phyloP scores from a whole-genome alignment of 2,888 invertebrate species.

The Trimorus sp. region DNA sequence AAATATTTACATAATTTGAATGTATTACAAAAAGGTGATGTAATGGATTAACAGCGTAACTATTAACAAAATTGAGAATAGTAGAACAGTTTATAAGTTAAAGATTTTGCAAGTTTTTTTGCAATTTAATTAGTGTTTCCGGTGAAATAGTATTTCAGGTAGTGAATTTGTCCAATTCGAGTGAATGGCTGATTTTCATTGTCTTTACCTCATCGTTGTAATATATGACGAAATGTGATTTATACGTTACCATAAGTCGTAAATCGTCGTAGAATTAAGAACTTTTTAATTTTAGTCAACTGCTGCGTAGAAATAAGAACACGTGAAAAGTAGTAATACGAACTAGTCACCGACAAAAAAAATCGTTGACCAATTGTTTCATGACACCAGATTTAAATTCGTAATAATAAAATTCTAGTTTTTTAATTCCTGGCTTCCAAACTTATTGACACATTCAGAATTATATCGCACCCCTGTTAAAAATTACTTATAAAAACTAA shows the following conservation, averaged over 20 bases:
- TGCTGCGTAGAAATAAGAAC: slow-evolving; percentile 47
- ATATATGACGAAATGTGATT: slow-evolving; percentile 59
- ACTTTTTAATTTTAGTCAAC: slow-evolving; percentile 42
- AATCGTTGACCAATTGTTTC: slow-evolving; percentile 20
- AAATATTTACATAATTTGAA: too few species aligned
- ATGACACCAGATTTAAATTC: background rate
- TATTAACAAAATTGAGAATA: too few species aligned
- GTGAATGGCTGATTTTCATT: slow-evolving; percentile 46
- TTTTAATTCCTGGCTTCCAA: too few species aligned
- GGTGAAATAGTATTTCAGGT: too few species aligned
- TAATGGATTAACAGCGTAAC: too few species aligned
- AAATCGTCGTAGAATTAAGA: slow-evolving; percentile 43
- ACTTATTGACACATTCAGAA: too few species aligned
- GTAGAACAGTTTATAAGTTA: too few species aligned
- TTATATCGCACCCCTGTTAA: too few species aligned
- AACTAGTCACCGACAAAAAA: slow-evolving; percentile 53
- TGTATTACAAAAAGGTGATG: too few species aligned
- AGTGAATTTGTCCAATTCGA: slow-evolving; percentile 4
- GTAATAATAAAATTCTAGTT: background rate
- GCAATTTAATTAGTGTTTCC: slow-evolving; percentile 4
- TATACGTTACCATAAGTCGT: slow-evolving; percentile 45
- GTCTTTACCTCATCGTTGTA: slow-evolving; percentile 60
- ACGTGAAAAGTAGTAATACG: slow-evolving; percentile 42
- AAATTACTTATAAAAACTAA: too few species aligned
- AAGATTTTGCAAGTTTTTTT: too few species aligned